Evolutionary conservation across 2,113 vertebrate species (phyloP).

Genomic region (Eretmochelys imbricata): DNA sequence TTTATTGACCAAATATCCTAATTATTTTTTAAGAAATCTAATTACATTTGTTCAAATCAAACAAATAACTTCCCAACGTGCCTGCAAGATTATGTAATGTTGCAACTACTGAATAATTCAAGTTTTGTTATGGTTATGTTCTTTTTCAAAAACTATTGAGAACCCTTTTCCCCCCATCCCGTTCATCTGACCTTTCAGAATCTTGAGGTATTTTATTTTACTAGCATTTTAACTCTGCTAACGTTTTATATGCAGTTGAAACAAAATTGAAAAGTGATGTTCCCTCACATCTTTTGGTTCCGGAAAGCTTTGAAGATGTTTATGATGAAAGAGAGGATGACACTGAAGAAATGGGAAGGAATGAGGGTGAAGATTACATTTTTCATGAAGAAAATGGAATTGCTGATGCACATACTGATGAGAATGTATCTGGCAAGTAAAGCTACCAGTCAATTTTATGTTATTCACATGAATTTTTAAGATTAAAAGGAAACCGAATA

Average conservation of each 20-base stretch:
- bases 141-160: not conserved
- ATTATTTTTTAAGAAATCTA: not conserved
- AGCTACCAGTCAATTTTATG: constrained; percentile 31
- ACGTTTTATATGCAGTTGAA: constrained; percentile 7
- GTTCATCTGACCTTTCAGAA: not conserved
- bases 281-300: not conserved
- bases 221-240: not conserved
- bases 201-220: not conserved
- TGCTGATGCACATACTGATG: constrained; percentile 13
- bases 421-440: constrained; percentile 47
- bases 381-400: constrained; percentile 29
- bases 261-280: not conserved
- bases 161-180: not conserved
- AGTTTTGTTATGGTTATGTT: not conserved
- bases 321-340: not conserved
- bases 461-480: constrained; percentile 36
- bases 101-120: not conserved
- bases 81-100: not conserved
- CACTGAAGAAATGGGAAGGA: not conserved
- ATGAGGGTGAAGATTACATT: constrained; percentile 41
- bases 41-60: not conserved
- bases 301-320: constrained; percentile 26
- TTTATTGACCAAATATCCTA: not conserved
- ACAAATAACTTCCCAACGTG: not conserved
- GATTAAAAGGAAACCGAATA: not conserved